Evolutionary conservation across 2,797 vertebrate genomes (phyloP).

Genomic region (Ctenopoma multispine): DNA sequence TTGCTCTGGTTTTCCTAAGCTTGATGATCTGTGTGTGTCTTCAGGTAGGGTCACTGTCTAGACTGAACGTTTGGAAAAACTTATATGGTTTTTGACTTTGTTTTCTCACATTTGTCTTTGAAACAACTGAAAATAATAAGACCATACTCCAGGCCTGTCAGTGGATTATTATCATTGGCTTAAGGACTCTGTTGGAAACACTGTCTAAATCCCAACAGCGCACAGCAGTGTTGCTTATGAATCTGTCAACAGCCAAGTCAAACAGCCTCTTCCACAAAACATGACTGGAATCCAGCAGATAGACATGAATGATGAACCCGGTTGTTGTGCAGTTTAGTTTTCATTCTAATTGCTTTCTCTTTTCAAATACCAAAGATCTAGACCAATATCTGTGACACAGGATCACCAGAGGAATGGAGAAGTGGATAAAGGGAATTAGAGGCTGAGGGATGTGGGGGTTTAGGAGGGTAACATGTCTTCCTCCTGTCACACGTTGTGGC

Average conservation of each 20-base stretch:
- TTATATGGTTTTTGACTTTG: conserved; percentile 40
- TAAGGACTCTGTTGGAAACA: conserved; percentile 52
- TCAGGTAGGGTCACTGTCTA: conserved; percentile 56
- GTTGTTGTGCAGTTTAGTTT: conserved; percentile 41
- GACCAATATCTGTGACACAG: conserved; percentile 12
- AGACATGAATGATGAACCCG: conserved; percentile 56
- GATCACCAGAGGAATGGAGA: conserved; percentile 55
- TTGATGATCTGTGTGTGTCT: conserved; percentile 8
- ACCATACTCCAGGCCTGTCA: conserved; percentile 36
- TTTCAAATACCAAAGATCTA: conserved; percentile 35
- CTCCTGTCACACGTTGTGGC: conserved; percentile 67
- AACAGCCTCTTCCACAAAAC: conserved; percentile 75
- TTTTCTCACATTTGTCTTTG: conserved; percentile 48
- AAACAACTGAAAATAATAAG: conserved; percentile 61
- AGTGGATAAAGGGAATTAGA: conserved; percentile 33
- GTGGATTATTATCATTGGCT: conserved; percentile 69
- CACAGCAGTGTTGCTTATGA: conserved; percentile 75
- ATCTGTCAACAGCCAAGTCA: conserved; percentile 74
- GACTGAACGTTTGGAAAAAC: conserved; percentile 31
- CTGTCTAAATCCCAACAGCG: conserved; percentile 60
- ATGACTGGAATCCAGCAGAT: conserved; percentile 71
- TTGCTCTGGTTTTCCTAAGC: conserved; percentile 20
- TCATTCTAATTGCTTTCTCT: conserved; percentile 26
- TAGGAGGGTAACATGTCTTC: conserved; percentile 56
- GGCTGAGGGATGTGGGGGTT: conserved; percentile 20